Percentiles rank a stretch among this genome's conserved stretches.
phyloP scores from a whole-genome alignment of 2,888 invertebrate species.

The Euzophera pinguis region DNA sequence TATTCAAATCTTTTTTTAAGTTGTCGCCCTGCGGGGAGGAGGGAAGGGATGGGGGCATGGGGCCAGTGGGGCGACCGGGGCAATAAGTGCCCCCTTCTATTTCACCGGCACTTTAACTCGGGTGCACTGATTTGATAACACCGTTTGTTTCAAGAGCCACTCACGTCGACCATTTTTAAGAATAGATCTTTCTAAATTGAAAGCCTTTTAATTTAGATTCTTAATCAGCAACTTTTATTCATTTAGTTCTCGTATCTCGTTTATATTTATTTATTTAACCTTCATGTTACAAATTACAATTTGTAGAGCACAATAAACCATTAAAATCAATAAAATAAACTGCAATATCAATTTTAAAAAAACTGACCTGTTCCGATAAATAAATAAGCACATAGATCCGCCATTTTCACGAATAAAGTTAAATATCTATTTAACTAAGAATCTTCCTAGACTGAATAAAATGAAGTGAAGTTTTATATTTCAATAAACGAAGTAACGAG shows the following conservation, averaged over 20 bases:
- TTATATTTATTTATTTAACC: too few relatives aligned
- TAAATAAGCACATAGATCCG: too few relatives aligned
- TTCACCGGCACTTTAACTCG: constrained; percentile 74
- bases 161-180: constrained; percentile 52
- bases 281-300: too few relatives aligned
- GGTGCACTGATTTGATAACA: constrained; percentile 78
- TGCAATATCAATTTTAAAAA: neutral
- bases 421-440: too few relatives aligned
- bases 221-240: neutral
- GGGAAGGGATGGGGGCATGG: constrained; percentile 18
- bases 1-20: constrained; percentile 28
- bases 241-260: neutral
- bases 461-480: neutral
- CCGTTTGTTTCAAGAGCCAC: constrained; percentile 73
- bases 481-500: too few relatives aligned
- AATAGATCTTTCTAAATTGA: constrained; percentile 37
- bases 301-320: too few relatives aligned
- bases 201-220: constrained; percentile 39
- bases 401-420: too few relatives aligned
- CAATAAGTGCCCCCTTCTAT: constrained; percentile 74
- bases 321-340: too few relatives aligned
- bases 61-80: constrained; percentile 38
- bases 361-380: too few relatives aligned
- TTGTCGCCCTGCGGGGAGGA: constrained; percentile 29
- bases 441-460: too few relatives aligned